Percentiles rank a stretch among this genome's conserved stretches.
phyloP scores from a whole-genome alignment of 2,797 vertebrate species.

The Tinamus major region DNA sequence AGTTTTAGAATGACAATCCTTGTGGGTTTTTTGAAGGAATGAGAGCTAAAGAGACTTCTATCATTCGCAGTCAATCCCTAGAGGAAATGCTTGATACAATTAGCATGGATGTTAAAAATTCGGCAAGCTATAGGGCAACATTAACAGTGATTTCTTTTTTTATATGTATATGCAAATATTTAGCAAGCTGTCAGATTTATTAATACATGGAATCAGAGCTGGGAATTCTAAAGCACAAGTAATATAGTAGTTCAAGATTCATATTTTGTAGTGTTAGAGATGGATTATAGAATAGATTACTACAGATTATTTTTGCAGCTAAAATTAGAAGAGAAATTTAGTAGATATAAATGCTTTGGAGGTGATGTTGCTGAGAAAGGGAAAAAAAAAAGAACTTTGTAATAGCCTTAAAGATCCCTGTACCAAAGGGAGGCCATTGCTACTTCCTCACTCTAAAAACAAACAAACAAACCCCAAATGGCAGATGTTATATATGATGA shows the following conservation, averaged over 20 bases:
- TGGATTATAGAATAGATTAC: slow-evolving; percentile 29
- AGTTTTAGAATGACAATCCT: neutral
- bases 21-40: slow-evolving; percentile 33
- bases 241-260: neutral
- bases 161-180: slow-evolving; percentile 40
- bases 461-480: neutral
- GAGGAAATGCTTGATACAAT: slow-evolving; percentile 49
- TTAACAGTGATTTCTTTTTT: slow-evolving; percentile 9
- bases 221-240: neutral
- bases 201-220: neutral
- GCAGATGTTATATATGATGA: slow-evolving; percentile 13
- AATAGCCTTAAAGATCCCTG: slow-evolving; percentile 43
- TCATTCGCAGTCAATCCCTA: slow-evolving; percentile 37
- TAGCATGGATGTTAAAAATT: slow-evolving; percentile 42
- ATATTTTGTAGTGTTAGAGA: slow-evolving; percentile 30
- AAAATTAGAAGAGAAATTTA: slow-evolving; percentile 30
- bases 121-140: slow-evolving; percentile 39
- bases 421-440: neutral
- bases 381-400: neutral
- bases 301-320: slow-evolving; percentile 11
- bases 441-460: slow-evolving; percentile 38
- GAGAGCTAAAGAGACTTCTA: neutral
- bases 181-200: slow-evolving; percentile 51
- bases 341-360: slow-evolving; percentile 27
- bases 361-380: neutral